Base-by-base conservation (phyloP, 1,140 invertebrate genomes). In the Aplysia californica region DNA sequence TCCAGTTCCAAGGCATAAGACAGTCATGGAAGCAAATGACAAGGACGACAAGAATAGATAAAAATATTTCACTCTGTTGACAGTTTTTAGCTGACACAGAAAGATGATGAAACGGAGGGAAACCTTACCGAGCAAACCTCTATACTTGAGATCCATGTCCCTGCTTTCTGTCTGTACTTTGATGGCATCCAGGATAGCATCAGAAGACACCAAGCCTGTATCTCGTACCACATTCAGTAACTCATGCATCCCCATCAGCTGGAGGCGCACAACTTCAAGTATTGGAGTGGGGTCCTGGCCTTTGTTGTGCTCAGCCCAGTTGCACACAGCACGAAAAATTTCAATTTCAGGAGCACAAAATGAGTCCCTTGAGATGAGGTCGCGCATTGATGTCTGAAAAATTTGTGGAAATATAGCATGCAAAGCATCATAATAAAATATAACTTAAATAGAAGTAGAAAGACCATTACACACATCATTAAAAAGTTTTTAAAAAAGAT, bases 301-400 rank as follows among this genome's bases (percentile, higher is more conserved):
- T 85, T 93, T 91, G 92, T 98, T 93, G 82, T 93, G 90, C 85
- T 92, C 93, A 76, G 95, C 94, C 97, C 97, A 99, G 65, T 92
- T 92, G 84, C 93, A 92, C 1, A 99, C 95, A 6, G 95, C 95
- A 82, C 93, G 91, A 90, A 99, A 99, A 78, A 99, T 98, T 83
- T 98, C 94, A 33, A 97, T 95, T 91, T 99, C 98, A 3, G 94
- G 93, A 0, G 96, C 97, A 91, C 95, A 99, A 90, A 99, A 99
- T 0, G 97, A 98, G 90, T 99, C 95, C 67, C 97, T 91, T 65
- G 94, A 92, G 44, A 99, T 92, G n/a, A 99, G 91, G 86, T 96
- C 94, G 59, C 82, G 79, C n/a, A 92, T 81, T 20, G 91, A 88
- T 44, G 79, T 79, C 89, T 90, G 79, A 38, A 85, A n/a, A n/a